Conservation (phyloP, 2,888 invertebrate species). For the Eretmocerus hayati region DNA sequence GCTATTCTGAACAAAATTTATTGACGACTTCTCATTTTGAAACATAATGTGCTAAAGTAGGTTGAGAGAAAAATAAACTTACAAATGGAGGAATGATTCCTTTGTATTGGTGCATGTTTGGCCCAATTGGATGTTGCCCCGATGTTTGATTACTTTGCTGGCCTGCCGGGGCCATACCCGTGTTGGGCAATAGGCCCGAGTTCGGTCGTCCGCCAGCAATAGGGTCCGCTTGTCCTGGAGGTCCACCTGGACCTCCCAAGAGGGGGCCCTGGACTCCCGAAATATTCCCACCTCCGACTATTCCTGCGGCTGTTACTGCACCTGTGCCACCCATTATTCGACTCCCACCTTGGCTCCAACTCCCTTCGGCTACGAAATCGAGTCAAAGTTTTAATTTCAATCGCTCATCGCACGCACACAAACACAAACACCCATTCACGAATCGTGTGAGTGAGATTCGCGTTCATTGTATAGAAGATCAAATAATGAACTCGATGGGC, state of each 20-base stretch:
- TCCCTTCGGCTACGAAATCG: slow-evolving; percentile 80
- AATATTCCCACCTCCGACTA: slow-evolving; percentile 44
- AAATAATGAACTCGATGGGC: too few relatives aligned
- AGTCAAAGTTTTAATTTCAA: neutral
- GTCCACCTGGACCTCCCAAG: slow-evolving; percentile 25
- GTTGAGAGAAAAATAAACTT: too few relatives aligned
- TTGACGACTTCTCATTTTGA: too few relatives aligned
- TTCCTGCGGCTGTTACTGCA: slow-evolving; percentile 36
- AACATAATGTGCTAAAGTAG: too few relatives aligned
- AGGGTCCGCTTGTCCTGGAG: slow-evolving; percentile 27
- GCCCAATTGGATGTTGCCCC: slow-evolving; percentile 28
- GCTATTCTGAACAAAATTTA: too few relatives aligned
- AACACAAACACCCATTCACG: neutral
- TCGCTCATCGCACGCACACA: too few relatives aligned
- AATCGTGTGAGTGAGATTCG: too few relatives aligned
- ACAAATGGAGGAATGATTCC: slow-evolving; percentile 75
- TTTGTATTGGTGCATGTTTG: slow-evolving; percentile 54
- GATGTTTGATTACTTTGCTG: slow-evolving; percentile 37
- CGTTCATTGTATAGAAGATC: too few relatives aligned
- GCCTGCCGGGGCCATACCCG: slow-evolving; percentile 50
- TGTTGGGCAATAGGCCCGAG: slow-evolving; percentile 49
- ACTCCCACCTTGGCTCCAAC: slow-evolving; percentile 80
- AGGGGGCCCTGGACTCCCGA: slow-evolving; percentile 47
- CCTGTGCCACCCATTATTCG: slow-evolving; percentile 51
- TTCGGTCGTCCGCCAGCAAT: slow-evolving; percentile 46